phyloP scores from a whole-genome alignment of 2,113 vertebrate genomes.

The Nesoenas mayeri region DNA sequence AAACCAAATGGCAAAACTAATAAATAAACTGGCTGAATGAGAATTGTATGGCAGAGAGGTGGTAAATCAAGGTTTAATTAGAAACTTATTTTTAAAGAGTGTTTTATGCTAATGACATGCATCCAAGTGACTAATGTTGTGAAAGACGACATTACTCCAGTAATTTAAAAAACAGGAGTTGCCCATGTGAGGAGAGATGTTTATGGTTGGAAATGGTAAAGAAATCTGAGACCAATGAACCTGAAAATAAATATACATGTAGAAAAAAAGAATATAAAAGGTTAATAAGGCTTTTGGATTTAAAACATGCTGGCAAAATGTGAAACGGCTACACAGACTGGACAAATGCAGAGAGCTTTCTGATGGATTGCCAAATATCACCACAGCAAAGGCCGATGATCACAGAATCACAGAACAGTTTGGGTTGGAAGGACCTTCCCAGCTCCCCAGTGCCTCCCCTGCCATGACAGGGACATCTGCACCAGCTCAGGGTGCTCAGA shows the following conservation, averaged over 20 bases:
- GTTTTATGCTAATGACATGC: slow-evolving; percentile 11
- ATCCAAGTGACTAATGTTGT: slow-evolving; percentile 28
- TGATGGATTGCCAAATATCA: neutral
- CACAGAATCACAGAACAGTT: too few relatives aligned
- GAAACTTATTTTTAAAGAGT: slow-evolving; percentile 27
- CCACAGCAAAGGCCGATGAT: neutral
- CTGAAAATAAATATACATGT: neutral
- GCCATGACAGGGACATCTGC: too few relatives aligned
- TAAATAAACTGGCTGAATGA: slow-evolving; percentile 31
- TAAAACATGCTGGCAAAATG: neutral
- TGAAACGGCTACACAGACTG: neutral
- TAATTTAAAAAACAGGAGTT: neutral
- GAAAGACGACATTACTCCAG: neutral
- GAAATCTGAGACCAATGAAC: neutral
- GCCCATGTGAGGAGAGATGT: neutral
- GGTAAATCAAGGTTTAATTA: slow-evolving; percentile 49
- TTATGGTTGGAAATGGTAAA: neutral
- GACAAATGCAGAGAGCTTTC: neutral
- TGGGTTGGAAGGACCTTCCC: too few relatives aligned
- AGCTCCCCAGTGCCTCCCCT: too few relatives aligned
- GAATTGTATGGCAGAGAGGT: slow-evolving; percentile 55
- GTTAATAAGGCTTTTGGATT: neutral
- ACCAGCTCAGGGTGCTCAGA: too few relatives aligned
- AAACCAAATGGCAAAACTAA: slow-evolving; percentile 42
- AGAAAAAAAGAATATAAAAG: neutral